Evolutionary conservation across 2,113 vertebrate genomes (phyloP), one percentile per base, ranked within the genome.

Genomic region (Barbus barbus): DNA sequence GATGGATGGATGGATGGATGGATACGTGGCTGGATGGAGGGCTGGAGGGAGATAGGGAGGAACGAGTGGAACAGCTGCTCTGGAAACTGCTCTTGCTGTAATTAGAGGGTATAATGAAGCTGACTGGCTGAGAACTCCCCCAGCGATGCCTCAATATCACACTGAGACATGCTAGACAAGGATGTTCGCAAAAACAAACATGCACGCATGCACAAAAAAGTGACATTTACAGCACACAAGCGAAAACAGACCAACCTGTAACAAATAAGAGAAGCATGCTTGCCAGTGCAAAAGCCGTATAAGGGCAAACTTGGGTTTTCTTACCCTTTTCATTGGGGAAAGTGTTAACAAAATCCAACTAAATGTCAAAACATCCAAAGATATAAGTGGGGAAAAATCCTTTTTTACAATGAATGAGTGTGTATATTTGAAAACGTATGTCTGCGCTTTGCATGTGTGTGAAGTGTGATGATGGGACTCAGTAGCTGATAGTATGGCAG

Each of bases 101-200:
- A 85, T 87, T 87, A 73, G 74, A 69, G 69, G 56, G 80, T 82
- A 84, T 82, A 87, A 85, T 85, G 84, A 75, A 85, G 53, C 67
- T 85, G 60, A 85, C 84, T 85, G 67, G 41, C 53, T 84, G 72
- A 82, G 58, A 75, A 74, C 53, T 85, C 65, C 74, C 79, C 44
- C 56, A 46, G 67, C 41, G 31, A 56, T 60, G 71, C 72, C 51
- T 73, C 33, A 12, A 78, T 2, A 76, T 28, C 71, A 41, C 75
- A 56, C 16, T 24, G 56, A 84, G 20, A 51, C 82, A 83, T 58
- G 14, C 33, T 46, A 81, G 60, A 60, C 41, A 51, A 51, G 26
- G 78, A 33, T 48, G 26, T 22, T 67, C 6, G 4, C 26, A 67
- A 46, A 67, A 46, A 46, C 56, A 60, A 53, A 65, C 72, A 77